These are phyloP conservation scores for Chamaetylas fuelleborni DNA, from an alignment of 2,113 vertebrate species.

Conservation along the genomic window DNA sequence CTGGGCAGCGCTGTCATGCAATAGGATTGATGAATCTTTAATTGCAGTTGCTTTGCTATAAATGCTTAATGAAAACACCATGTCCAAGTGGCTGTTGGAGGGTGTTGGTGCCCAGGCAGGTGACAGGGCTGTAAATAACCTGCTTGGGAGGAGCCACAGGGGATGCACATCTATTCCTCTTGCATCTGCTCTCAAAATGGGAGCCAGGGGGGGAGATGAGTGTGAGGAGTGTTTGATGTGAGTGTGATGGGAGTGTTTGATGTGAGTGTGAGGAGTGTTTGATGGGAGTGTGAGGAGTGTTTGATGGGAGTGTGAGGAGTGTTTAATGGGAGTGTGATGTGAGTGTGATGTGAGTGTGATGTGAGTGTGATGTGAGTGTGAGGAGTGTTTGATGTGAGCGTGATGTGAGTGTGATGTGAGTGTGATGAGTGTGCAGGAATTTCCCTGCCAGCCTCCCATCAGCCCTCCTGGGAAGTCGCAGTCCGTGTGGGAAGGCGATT, in stretches of 20 bases:
- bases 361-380: neutral
- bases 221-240: too few species aligned
- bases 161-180: neutral
- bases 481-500: neutral
- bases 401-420: neutral
- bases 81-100: slow-evolving; percentile 61
- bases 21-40: slow-evolving; percentile 66
- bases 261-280: too few species aligned
- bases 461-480: neutral
- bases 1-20: slow-evolving; percentile 32
- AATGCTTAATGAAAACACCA: slow-evolving; percentile 73
- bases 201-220: neutral
- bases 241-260: too few species aligned
- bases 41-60: slow-evolving; percentile 69
- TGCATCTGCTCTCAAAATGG: neutral
- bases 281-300: neutral
- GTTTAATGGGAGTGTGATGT: too few species aligned
- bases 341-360: neutral
- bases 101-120: neutral
- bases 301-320: too few species aligned
- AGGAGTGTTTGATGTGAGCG: too few species aligned
- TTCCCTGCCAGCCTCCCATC: neutral
- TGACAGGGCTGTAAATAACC: slow-evolving; percentile 32
- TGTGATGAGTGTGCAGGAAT: neutral
- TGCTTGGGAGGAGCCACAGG: neutral